A percentile compares a stretch with the other conserved stretches of the same genome.
Evolutionary conservation across 2,888 invertebrate genomes (phyloP).

Genomic region (Lutraria lutraria): DNA sequence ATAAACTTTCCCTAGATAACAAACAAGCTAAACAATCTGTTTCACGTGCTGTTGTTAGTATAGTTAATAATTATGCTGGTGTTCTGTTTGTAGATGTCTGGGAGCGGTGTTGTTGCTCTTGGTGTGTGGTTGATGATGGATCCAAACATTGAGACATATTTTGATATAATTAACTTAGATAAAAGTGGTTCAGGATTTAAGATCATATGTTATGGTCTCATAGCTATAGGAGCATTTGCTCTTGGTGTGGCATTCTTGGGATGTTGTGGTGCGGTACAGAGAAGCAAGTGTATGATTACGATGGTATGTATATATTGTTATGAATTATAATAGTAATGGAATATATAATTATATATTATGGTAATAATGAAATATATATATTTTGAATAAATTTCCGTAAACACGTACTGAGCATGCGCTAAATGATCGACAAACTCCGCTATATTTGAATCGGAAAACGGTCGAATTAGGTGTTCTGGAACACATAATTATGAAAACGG

Average conservation of each 20-base stretch:
- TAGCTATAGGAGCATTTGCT: conserved; percentile 48
- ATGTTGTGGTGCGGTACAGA: conserved; percentile 59
- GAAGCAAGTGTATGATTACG: conserved; percentile 57
- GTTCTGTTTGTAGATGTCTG: conserved; percentile 47
- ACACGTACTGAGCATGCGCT: too few species aligned
- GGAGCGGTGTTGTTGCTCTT: conserved; percentile 44
- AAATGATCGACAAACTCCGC: too few species aligned
- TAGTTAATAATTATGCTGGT: background rate
- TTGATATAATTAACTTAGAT: conserved; percentile 58
- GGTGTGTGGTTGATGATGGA: conserved; percentile 69
- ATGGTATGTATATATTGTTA: conserved; percentile 54
- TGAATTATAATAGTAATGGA: too few species aligned
- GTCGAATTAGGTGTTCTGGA: too few species aligned
- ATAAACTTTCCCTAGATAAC: too few species aligned
- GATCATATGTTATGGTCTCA: conserved; percentile 58
- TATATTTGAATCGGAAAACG: too few species aligned
- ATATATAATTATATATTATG: too few species aligned
- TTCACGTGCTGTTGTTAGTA: too few species aligned
- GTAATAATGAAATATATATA: too few species aligned
- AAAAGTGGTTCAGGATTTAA: conserved; percentile 51
- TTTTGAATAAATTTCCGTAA: too few species aligned
- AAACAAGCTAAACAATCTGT: too few species aligned
- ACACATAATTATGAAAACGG: too few species aligned
- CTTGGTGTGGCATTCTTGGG: conserved; percentile 53
- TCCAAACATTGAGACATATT: conserved; percentile 65